These are phyloP conservation scores for Pterois miles DNA, from an alignment of 2,797 vertebrate species.

Conservation along the genomic window DNA sequence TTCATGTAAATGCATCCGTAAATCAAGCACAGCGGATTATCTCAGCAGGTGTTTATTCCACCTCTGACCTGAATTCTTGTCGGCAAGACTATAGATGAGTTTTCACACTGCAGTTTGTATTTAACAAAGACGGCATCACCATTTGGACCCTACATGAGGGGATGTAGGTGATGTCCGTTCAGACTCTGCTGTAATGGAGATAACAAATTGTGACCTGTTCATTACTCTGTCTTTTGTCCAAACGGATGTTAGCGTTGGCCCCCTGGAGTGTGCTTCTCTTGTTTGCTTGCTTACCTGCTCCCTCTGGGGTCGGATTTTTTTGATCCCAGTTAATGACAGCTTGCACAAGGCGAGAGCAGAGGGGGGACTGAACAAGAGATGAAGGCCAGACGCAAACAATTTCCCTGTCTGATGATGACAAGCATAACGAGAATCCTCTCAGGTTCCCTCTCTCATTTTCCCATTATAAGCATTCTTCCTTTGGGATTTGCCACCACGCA, in stretches of 20 bases:
- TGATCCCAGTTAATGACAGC: slow-evolving; percentile 65
- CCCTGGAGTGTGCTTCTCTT: slow-evolving; percentile 39
- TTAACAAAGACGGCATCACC: neutral
- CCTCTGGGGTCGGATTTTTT: slow-evolving; percentile 34
- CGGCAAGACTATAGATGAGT: neutral
- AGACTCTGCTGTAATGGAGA: slow-evolving; percentile 7
- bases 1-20: slow-evolving; percentile 32
- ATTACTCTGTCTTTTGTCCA: slow-evolving; percentile 52
- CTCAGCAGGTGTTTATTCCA: slow-evolving; percentile 36
- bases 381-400: slow-evolving; percentile 69
- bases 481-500: slow-evolving; percentile 63
- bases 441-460: slow-evolving; percentile 70
- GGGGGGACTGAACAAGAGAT: slow-evolving; percentile 51
- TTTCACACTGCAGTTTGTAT: neutral
- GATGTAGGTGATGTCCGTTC: neutral
- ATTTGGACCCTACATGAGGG: neutral
- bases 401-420: slow-evolving; percentile 71
- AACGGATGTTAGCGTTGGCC: slow-evolving; percentile 23
- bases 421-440: slow-evolving; percentile 71
- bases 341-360: slow-evolving; percentile 35
- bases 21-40: slow-evolving; percentile 27
- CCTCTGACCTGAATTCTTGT: slow-evolving; percentile 8
- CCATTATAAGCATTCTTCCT: slow-evolving; percentile 77
- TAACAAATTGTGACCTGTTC: slow-evolving; percentile 20
- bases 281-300: slow-evolving; percentile 56